phyloP scores from a whole-genome alignment of 2,888 invertebrate genomes.

The Dryadula phaetusa region DNA sequence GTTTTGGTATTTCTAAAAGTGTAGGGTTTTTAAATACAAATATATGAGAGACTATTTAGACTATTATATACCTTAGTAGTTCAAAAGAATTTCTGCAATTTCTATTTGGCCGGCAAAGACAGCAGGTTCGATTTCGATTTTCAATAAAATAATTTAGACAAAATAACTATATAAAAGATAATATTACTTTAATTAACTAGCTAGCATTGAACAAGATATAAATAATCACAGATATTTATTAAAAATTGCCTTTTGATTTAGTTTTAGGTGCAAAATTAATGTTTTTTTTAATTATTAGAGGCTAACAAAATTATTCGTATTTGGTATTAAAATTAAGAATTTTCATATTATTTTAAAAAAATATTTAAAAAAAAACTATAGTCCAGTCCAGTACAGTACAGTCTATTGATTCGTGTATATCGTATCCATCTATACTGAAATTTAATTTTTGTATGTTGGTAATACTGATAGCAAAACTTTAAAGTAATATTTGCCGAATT shows the following conservation, averaged over 20 bases:
- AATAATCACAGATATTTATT: neutral
- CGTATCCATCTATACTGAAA: conserved; percentile 10
- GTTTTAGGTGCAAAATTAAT: conserved; percentile 19
- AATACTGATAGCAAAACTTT: neutral
- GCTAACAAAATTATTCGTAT: conserved; percentile 35
- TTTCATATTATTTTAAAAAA: neutral
- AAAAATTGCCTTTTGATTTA: conserved; percentile 12
- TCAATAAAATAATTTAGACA: neutral
- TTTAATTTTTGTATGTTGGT: neutral
- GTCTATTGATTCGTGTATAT: neutral
- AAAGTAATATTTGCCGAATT: conserved; percentile 23
- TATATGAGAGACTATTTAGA: neutral
- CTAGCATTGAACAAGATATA: neutral
- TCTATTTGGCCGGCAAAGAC: neutral
- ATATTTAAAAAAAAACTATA: neutral
- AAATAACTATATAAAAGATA: neutral
- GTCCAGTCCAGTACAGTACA: neutral
- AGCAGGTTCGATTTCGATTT: neutral
- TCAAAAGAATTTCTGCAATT: neutral
- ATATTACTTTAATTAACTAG: neutral
- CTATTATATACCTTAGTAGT: neutral
- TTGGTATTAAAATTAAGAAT: conserved; percentile 20
- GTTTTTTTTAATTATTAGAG: conserved; percentile 30
- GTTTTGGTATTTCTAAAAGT: conserved; percentile 20
- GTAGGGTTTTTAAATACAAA: neutral